These are phyloP conservation scores for Loripinus fragilis DNA, from an alignment of 2,888 invertebrate species.

Conservation along the genomic window DNA sequence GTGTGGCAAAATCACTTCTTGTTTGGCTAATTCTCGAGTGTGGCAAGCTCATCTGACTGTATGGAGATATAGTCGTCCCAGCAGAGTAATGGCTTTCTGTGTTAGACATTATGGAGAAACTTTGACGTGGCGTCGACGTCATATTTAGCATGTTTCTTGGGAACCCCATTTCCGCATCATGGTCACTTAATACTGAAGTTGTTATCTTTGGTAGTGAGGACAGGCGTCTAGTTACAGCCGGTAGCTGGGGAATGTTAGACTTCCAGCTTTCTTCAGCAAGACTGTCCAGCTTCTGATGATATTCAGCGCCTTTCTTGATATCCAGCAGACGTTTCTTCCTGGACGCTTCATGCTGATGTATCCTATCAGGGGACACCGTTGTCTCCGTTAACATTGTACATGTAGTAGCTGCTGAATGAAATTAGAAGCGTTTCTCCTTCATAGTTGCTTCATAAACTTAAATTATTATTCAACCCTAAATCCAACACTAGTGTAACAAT, in stretches of 20 bases:
- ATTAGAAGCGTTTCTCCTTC: neutral
- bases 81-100: conserved; percentile 44
- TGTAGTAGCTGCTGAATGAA: no score
- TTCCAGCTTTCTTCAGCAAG: conserved; percentile 66
- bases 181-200: conserved; percentile 57
- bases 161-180: conserved; percentile 23
- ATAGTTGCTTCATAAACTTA: no score
- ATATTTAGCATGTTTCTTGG: conserved; percentile 42
- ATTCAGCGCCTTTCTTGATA: conserved; percentile 64
- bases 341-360: conserved; percentile 33
- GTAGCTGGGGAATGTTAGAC: conserved; percentile 57
- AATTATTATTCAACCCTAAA: neutral
- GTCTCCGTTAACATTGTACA: conserved; percentile 51
- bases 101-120: conserved; percentile 53
- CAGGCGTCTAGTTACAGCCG: conserved; percentile 41
- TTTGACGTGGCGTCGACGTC: conserved; percentile 62
- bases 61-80: conserved; percentile 1
- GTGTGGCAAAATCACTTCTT: conserved; percentile 26
- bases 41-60: conserved; percentile 54
- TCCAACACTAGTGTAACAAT: neutral
- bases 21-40: conserved; percentile 42
- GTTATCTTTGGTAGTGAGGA: conserved; percentile 53
- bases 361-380: conserved; percentile 3
- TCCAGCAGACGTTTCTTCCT: conserved; percentile 60
- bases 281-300: conserved; percentile 61